Conservation (phyloP, 2,113 vertebrate species). For the Cheilinus undulatus region DNA sequence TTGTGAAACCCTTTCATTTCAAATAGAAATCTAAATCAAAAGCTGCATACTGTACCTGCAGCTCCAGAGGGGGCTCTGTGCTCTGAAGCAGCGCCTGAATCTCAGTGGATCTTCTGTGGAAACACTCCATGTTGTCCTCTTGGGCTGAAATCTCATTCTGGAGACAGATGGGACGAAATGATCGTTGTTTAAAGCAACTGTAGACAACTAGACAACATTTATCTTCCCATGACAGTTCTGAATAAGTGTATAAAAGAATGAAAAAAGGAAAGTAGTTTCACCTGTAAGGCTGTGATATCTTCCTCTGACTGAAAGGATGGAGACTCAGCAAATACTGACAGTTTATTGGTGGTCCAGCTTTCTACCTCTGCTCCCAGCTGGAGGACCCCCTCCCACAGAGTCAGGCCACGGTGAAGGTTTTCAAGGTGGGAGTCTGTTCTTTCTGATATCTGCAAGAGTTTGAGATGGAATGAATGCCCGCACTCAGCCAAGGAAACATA, state of each 20-base stretch:
- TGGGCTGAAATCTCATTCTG: constrained; percentile 86
- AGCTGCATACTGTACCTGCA: constrained; percentile 85
- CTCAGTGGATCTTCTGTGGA: constrained; percentile 83
- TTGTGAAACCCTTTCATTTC: background rate
- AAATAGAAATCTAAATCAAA: background rate
- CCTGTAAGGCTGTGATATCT: constrained; percentile 84
- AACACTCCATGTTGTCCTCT: constrained; percentile 85
- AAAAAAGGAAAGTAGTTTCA: constrained; percentile 59
- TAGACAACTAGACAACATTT: background rate
- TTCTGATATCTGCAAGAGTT: constrained; percentile 87
- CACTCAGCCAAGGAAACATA: background rate
- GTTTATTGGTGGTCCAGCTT: constrained; percentile 78
- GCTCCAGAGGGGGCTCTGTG: constrained; percentile 87
- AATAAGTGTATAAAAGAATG: background rate
- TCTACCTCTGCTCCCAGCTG: constrained; percentile 84
- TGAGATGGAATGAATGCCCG: background rate
- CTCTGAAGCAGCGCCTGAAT: constrained; percentile 89
- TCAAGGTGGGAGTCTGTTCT: constrained; percentile 88
- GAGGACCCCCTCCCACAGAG: constrained; percentile 90
- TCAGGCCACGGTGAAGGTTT: constrained; percentile 85
- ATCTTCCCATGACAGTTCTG: background rate
- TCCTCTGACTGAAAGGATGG: constrained; percentile 78
- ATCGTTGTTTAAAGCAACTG: background rate
- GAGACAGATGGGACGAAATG: background rate
- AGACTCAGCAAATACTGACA: constrained; percentile 71